Evolutionary conservation across 2,113 vertebrate genomes (phyloP).

Genomic region (Microcebus tavaratra): DNA sequence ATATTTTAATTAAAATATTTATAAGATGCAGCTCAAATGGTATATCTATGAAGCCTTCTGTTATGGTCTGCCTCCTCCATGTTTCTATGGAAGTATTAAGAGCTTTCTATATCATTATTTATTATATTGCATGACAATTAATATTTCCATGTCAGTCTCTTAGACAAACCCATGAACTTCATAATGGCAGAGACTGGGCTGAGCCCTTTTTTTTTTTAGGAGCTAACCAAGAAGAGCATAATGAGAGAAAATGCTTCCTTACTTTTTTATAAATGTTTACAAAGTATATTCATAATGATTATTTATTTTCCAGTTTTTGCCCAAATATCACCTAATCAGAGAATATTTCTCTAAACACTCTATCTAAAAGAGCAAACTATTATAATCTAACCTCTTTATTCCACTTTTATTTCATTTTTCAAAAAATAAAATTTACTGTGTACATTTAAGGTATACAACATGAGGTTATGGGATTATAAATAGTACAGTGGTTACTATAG

Average conservation of each 20-base stretch:
- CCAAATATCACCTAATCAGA: slow-evolving; percentile 1
- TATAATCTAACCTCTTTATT: not conserved
- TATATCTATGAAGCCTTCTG: not conserved
- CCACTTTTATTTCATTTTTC: not conserved
- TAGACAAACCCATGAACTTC: not conserved
- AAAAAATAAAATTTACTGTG: not conserved
- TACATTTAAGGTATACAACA: not conserved
- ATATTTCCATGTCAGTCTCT: not conserved
- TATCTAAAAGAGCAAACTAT: not conserved
- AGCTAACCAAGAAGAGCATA: not conserved
- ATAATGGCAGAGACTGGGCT: not conserved
- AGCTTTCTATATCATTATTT: not conserved
- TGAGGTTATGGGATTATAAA: not conserved
- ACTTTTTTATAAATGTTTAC: not conserved
- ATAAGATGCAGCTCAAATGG: not conserved
- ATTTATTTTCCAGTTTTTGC: not conserved
- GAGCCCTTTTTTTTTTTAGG: not conserved
- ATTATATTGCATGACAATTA: not conserved
- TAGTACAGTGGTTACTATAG: not conserved
- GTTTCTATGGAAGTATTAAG: not conserved
- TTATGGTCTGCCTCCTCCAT: not conserved
- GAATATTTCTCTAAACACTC: not conserved
- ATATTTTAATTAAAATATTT: not conserved
- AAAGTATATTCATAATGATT: not conserved
- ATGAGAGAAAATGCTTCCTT: not conserved